phyloP scores from a whole-genome alignment of 2,888 invertebrate species.

The Pristionchus fissidentatus region DNA sequence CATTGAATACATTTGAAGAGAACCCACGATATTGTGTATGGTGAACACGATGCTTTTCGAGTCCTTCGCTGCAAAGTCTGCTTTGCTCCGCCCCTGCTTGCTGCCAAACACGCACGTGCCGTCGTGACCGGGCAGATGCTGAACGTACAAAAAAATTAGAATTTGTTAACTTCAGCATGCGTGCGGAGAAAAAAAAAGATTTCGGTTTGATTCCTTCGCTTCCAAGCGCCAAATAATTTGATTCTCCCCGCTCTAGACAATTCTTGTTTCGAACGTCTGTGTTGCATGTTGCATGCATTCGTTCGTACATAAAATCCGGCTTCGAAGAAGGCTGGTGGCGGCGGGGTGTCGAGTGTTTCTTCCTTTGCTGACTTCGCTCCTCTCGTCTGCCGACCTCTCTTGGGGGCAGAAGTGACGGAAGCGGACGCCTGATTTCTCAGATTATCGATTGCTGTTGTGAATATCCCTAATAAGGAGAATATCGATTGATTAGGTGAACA shows the following conservation, averaged over 20 bases:
- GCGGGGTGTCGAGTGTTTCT: not conserved
- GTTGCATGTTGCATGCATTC: no score
- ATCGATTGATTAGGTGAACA: no score
- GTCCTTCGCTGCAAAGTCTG: not conserved
- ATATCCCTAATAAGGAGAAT: no score
- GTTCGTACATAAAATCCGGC: not conserved
- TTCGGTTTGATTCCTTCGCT: no score
- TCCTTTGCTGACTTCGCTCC: not conserved
- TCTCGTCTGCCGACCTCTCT: not conserved
- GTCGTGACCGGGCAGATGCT: not conserved
- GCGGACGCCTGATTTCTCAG: no score
- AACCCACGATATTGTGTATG: not conserved
- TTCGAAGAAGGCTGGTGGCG: not conserved
- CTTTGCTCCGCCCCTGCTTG: not conserved
- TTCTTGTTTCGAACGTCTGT: not conserved
- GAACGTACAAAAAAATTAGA: not conserved
- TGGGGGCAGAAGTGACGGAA: no score
- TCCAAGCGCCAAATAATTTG: no score
- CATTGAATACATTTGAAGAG: not conserved
- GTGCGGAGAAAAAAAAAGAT: no score
- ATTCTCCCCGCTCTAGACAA: no score
- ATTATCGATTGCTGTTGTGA: no score
- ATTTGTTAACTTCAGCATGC: no score
- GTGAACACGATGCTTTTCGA: conserved; percentile 6
- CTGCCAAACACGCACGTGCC: not conserved